Evolutionary conservation across 2,113 vertebrate species (phyloP).

Genomic region (Neogale vison): DNA sequence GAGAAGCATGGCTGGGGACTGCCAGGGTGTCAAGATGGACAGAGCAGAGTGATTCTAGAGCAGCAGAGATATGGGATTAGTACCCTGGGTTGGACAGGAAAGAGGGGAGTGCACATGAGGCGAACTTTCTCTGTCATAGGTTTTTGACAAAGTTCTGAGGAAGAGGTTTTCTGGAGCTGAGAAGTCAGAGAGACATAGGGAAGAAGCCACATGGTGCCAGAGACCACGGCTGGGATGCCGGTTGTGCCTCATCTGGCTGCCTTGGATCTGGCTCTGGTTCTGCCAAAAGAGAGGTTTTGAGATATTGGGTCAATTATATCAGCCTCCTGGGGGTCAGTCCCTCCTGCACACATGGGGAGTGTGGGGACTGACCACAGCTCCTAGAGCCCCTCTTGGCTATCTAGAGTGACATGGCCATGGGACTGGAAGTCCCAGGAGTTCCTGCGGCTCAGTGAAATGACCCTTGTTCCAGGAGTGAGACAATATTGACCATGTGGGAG

Average conservation of each 20-base stretch:
- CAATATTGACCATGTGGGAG: not conserved
- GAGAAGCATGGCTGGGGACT: not conserved
- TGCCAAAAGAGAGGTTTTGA: not conserved
- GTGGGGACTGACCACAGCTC: not conserved
- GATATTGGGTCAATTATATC: not conserved
- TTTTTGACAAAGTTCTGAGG: not conserved
- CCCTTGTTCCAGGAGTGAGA: not conserved
- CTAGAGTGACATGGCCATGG: accelerated
- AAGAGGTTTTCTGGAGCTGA: not conserved
- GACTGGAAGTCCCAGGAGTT: not conserved
- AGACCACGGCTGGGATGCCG: accelerated
- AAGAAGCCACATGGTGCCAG: not conserved
- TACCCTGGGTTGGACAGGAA: not conserved
- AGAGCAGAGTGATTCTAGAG: not conserved
- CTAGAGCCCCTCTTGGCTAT: not conserved
- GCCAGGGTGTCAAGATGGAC: accelerated
- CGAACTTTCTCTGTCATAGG: not conserved
- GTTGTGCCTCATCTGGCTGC: not conserved
- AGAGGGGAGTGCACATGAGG: accelerated
- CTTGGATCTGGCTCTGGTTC: not conserved
- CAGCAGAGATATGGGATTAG: not conserved
- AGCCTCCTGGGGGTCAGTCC: not conserved
- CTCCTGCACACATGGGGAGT: accelerated
- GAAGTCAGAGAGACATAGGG: not conserved
- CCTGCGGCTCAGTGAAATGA: accelerated